Percentiles rank a stretch among this genome's conserved stretches.
phyloP scores from a whole-genome alignment of 2,797 vertebrate species.

The Hirundo rustica region DNA sequence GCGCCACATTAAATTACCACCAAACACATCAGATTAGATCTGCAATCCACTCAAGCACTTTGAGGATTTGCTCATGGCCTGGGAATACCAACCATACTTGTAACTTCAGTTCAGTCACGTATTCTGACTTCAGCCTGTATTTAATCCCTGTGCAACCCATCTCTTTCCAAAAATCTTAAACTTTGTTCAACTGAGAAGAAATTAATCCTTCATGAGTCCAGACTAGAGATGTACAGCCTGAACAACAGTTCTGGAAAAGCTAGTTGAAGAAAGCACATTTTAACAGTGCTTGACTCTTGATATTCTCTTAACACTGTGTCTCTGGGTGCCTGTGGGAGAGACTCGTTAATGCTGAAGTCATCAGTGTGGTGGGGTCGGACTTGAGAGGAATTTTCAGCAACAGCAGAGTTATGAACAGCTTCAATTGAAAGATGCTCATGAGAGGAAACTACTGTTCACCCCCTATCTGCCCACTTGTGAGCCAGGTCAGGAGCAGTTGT shows the following conservation, averaged over 20 bases:
- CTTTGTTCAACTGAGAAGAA: neutral
- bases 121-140: neutral
- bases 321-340: neutral
- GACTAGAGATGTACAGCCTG: neutral
- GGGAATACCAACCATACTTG: neutral
- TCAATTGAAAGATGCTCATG: neutral
- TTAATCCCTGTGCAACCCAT: neutral
- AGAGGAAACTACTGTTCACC: neutral
- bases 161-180: neutral
- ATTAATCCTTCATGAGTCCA: neutral
- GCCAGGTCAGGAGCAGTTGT: neutral
- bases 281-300: neutral
- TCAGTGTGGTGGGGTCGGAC: neutral
- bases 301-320: neutral
- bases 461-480: neutral
- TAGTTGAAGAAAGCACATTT: neutral
- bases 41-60: neutral
- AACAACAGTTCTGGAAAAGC: neutral
- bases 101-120: neutral
- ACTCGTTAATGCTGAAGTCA: neutral
- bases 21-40: neutral
- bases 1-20: neutral
- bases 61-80: neutral
- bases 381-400: neutral
- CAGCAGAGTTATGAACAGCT: neutral